Base-by-base conservation (phyloP, 2,113 vertebrate species). In the Petroica traversi region DNA sequence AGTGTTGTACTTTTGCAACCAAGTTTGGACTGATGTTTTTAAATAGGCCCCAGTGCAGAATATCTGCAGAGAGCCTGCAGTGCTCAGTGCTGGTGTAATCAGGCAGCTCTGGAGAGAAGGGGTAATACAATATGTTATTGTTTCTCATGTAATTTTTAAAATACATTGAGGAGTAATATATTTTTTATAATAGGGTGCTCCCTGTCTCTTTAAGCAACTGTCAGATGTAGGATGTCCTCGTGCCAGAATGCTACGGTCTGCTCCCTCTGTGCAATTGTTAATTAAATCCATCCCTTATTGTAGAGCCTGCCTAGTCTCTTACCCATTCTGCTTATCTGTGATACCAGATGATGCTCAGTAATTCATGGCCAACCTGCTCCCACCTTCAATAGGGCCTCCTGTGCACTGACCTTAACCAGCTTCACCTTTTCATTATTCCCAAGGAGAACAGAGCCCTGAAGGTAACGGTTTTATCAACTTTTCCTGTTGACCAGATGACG, bases 281-380 rank as follows among this genome's bases (percentile, higher is more conserved):
- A 96, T 97, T 95, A 95, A 96, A 95, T 96, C 93, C 85, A 95
- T 96, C 75, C 88, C 96, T 96, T 96, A 95, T 92, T 97, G 90
- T 92, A 74, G 59, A 92, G 79, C 82, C 88, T 94, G 94, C 78
- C 91, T 96, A 77, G 92, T 95, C 72, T 93, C 59, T 91, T 94
- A 79, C 74, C 85, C 88, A 8, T 88, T 95, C 61, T 92, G 85
- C 95, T 95, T 97, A 92, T 96, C 95, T 96, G 63, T 55, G 64
- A 89, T 72, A 69, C 85, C 94, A 95, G 95, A 96, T 93, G 96
- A 96, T 95, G 89, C 92, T 97, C 80, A 63, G 91, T 84, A 93
- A 97, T 97, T 97, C 94, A 96, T 87, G 83, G 84, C 85, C 67
- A 96, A 92, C 89, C 64, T 95, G 90, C 85, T 95, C 48, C 92